A percentile compares a stretch with the other conserved stretches of the same genome.
phyloP scores from a whole-genome alignment of 2,797 vertebrate genomes.

The Pseudomugil gertrudae region DNA sequence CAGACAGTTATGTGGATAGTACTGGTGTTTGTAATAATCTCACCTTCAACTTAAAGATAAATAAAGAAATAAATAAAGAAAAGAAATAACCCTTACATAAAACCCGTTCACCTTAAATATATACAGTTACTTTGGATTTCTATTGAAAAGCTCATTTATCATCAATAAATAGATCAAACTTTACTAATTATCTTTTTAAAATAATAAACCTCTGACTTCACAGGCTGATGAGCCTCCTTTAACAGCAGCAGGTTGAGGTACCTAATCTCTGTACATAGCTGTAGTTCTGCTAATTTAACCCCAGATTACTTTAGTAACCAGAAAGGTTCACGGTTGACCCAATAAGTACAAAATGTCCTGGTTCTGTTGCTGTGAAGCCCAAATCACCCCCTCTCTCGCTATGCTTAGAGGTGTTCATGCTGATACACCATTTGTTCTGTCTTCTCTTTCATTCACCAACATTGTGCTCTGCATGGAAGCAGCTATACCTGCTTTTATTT shows the following conservation, averaged over 20 bases:
- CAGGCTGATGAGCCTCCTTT: not conserved
- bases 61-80: too few species aligned
- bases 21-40: not conserved
- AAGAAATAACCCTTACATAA: too few species aligned
- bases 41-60: not conserved
- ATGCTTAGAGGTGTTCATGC: too few species aligned
- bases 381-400: too few species aligned
- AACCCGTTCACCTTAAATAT: not conserved
- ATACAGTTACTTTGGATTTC: not conserved
- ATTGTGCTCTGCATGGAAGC: too few species aligned
- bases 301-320: too few species aligned
- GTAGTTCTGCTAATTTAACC: not conserved
- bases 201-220: not conserved
- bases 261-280: not conserved
- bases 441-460: too few species aligned
- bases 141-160: not conserved
- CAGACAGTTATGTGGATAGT: conserved; percentile 4
- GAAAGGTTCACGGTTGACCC: too few species aligned
- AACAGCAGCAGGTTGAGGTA: not conserved
- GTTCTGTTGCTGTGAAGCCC: too few species aligned
- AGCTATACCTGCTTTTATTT: too few species aligned
- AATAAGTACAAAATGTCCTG: too few species aligned
- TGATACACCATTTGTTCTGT: too few species aligned
- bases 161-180: not conserved
- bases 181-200: not conserved